Evolutionary conservation across 2,113 vertebrate species (phyloP), one percentile per base, ranked within the genome.

Genomic region (Brachyhypopomus gauderio): DNA sequence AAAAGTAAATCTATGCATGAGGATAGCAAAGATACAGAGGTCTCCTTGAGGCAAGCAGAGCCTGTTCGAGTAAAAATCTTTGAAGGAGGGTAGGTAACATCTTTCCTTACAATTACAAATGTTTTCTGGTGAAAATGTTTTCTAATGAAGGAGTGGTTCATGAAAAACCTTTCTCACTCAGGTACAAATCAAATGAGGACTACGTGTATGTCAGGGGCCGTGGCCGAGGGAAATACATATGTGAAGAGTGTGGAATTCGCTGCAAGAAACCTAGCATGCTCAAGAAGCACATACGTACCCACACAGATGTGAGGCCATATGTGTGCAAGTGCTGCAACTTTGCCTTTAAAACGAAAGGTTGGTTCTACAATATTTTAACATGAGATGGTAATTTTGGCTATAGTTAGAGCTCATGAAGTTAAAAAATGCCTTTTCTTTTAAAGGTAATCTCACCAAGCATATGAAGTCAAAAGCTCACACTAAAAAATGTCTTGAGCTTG

Each of bases 401-500:
- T 45, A 75, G 23, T 36, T 36, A 55, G 23, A 30, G 45, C 20
- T 38, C 14, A 38, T 77, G n/a, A 45, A 22, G 20, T 74, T 25
- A 45, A 74, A 72, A 14, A 23, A 5, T 60, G 12, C 56, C 23
- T 25, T 45, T 20, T 4, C 83, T 45, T 70, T 36, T 83, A 22
- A 55, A 99, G 98, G 98, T 91, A 99, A 99, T 89, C 92, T 99
- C 85, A 99, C 98, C 8, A 99, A 99, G 92, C 98, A 99, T 90
- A 99, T 99, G 98, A 99, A 99, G 90, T 99, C 98, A 73, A 99
- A 99, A 91, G 97, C 98, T 27, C 98, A 99, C 87, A 98, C 97
- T 95, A 99, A 99, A 90, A 99, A 99, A 92, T 99, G 98, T 89
- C 93, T 99, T 76, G 98, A 99, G 89, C 90, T 99, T 77, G 98